phyloP scores from a whole-genome alignment of 2,113 vertebrate species.

The Mesocricetus auratus region DNA sequence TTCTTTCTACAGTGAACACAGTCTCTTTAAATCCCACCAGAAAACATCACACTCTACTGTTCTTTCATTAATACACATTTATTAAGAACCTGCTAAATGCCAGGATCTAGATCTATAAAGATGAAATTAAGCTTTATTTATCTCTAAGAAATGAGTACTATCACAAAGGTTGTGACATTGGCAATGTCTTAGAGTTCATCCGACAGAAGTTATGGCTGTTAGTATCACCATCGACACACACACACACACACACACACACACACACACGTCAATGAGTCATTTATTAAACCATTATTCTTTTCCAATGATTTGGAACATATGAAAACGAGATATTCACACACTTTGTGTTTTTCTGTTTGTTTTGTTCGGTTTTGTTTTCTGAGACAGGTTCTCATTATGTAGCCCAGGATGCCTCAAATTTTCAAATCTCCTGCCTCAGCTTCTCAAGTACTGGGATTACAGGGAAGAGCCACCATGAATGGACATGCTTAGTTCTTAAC shows the following conservation, averaged over 20 bases:
- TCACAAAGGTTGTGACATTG: background rate
- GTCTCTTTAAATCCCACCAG: background rate
- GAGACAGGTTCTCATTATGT: background rate
- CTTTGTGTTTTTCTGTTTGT: background rate
- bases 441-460: background rate
- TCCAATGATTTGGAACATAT: background rate
- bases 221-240: background rate
- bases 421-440: background rate
- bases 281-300: constrained; percentile 7
- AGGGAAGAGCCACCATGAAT: background rate
- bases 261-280: background rate
- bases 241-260: too few relatives aligned
- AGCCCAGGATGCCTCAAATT: background rate
- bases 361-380: background rate
- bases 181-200: background rate
- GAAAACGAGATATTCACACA: background rate
- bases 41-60: background rate
- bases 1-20: background rate
- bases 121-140: constrained; percentile 1
- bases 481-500: background rate
- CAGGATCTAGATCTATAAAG: background rate
- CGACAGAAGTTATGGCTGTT: background rate
- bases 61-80: background rate
- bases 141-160: background rate
- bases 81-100: background rate